phyloP scores from a whole-genome alignment of 2,113 vertebrate genomes.

The Orthochromis malagaraziensis region DNA sequence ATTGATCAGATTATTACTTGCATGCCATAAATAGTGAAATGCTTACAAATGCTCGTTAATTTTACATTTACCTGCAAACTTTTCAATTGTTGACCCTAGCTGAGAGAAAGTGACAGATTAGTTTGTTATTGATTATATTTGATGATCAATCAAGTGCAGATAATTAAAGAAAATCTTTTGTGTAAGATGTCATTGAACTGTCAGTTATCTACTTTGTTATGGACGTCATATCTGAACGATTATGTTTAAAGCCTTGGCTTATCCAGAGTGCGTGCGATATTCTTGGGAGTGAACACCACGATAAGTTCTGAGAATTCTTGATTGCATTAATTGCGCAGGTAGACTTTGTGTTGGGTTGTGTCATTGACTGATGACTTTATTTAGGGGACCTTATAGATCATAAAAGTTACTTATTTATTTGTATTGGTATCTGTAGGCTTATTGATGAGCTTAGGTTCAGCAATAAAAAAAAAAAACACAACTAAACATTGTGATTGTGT shows the following conservation, averaged over 20 bases:
- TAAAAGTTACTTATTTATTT: background rate
- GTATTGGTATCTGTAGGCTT: background rate
- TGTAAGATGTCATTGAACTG: background rate
- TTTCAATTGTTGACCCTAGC: background rate
- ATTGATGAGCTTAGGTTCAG: background rate
- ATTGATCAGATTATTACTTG: background rate
- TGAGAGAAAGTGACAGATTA: background rate
- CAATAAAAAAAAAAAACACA: background rate
- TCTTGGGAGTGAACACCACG: background rate
- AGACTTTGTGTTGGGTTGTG: background rate
- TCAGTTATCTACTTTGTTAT: background rate
- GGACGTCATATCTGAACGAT: background rate
- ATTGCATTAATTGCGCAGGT: background rate
- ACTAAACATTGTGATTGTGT: background rate
- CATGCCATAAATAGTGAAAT: background rate
- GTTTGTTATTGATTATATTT: background rate
- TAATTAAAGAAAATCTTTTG: constrained; percentile 17
- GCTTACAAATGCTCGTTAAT: background rate
- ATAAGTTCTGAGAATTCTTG: background rate
- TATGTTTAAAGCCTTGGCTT: background rate
- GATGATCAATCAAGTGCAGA: background rate
- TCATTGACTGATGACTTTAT: background rate
- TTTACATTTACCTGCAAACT: background rate
- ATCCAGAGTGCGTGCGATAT: background rate
- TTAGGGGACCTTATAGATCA: background rate